Evolutionary conservation across 2,888 invertebrate species (phyloP).

Genomic region (Aethes cnicana): DNA sequence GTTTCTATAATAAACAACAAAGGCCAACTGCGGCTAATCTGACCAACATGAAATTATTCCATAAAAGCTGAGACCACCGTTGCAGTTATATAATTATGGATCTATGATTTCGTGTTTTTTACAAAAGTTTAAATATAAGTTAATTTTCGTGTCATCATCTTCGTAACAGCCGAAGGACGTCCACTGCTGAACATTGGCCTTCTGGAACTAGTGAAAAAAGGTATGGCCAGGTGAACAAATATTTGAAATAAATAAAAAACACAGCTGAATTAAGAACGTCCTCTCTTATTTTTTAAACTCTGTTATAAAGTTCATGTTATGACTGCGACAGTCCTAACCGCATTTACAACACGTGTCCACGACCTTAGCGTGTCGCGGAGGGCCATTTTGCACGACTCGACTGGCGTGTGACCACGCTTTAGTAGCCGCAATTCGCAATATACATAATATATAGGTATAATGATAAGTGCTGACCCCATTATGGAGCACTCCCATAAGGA

Average conservation of each 20-base stretch:
- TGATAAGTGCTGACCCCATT: slow-evolving; percentile 2
- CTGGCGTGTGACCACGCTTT: slow-evolving; percentile 20
- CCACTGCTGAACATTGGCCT: too few species aligned
- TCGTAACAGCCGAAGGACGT: too few species aligned
- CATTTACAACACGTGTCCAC: slow-evolving; percentile 34
- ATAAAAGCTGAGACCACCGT: slow-evolving; percentile 1
- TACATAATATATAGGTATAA: neutral
- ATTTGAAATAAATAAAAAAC: too few species aligned
- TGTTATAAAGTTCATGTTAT: too few species aligned
- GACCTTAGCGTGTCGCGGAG: slow-evolving; percentile 61
- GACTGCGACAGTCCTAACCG: too few species aligned
- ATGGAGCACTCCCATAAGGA: neutral
- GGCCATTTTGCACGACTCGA: slow-evolving; percentile 39
- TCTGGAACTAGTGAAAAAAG: too few species aligned
- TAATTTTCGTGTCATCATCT: too few species aligned
- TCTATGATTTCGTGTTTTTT: neutral
- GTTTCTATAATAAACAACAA: neutral
- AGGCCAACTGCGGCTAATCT: slow-evolving; percentile 5
- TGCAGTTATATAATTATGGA: neutral
- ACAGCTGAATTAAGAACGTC: too few species aligned
- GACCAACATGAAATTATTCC: neutral
- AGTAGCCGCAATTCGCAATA: slow-evolving; percentile 20
- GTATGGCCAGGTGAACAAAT: too few species aligned
- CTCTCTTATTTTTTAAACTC: too few species aligned
- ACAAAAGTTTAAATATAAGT: slow-evolving; percentile 7